A percentile compares a stretch with the other conserved stretches of the same genome.
Evolutionary conservation across 2,797 vertebrate species (phyloP).

Genomic region (Perodicticus potto): DNA sequence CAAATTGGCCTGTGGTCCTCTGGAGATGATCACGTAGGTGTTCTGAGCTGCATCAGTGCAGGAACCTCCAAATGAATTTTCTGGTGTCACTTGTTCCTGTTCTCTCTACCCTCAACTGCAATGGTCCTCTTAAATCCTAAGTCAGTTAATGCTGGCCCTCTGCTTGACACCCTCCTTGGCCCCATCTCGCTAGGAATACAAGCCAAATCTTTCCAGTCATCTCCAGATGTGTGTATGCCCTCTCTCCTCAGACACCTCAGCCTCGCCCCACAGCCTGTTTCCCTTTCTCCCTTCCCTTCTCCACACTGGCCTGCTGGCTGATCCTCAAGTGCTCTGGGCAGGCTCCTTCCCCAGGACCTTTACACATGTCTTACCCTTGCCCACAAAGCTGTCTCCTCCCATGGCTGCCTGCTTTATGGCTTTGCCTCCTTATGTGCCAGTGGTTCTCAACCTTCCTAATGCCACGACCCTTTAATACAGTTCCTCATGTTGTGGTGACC

Average conservation of each 20-base stretch:
- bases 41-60: background rate
- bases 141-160: background rate
- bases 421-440: background rate
- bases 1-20: background rate
- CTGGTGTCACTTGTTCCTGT: background rate
- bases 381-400: background rate
- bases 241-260: background rate
- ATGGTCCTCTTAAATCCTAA: background rate
- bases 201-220: background rate
- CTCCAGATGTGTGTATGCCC: fast-evolving
- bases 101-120: background rate
- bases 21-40: background rate
- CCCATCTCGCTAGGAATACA: background rate
- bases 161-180: background rate
- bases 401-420: fast-evolving
- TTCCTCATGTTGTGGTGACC: no score
- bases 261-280: background rate
- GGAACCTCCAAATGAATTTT: background rate
- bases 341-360: background rate
- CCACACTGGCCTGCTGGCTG: background rate
- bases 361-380: background rate
- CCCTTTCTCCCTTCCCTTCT: background rate
- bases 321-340: background rate
- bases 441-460: no score
- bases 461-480: no score